Evolutionary conservation across 2,113 vertebrate species (phyloP).

Genomic region (Pantherophis guttatus): DNA sequence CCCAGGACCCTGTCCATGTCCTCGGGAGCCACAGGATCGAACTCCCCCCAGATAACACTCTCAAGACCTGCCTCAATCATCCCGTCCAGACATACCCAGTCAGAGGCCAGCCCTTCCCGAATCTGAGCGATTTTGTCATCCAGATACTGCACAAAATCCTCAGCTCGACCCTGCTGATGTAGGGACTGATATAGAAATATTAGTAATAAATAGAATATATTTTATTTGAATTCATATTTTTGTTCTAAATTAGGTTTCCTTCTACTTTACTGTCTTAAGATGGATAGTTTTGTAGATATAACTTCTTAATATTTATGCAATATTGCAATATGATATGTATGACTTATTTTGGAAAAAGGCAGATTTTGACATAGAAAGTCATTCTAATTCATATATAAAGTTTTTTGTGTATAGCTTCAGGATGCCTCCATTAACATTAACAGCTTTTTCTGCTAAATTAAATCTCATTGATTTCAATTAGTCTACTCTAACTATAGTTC

Average conservation of each 20-base stretch:
- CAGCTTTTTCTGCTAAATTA: not conserved
- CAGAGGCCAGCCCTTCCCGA: too few species aligned
- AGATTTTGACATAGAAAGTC: not conserved
- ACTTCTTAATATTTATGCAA: not conserved
- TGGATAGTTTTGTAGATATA: not conserved
- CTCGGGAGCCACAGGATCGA: too few species aligned
- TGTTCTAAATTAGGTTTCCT: not conserved
- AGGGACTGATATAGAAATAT: not conserved
- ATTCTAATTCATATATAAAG: not conserved
- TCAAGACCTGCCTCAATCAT: too few species aligned
- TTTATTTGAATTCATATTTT: not conserved
- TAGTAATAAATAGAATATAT: not conserved
- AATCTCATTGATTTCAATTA: not conserved
- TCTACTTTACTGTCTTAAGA: not conserved
- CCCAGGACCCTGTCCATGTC: too few species aligned
- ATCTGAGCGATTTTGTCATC: too few species aligned
- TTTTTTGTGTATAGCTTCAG: not conserved
- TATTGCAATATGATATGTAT: not conserved
- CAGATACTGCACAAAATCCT: too few species aligned
- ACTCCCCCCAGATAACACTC: too few species aligned
- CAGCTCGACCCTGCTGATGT: too few species aligned
- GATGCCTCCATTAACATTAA: not conserved
- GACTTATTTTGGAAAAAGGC: not conserved
- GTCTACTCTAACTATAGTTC: not conserved
- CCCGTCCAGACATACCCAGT: too few species aligned